Conservation (phyloP, 1,140 invertebrate species). For the Pteromalus puparum region DNA sequence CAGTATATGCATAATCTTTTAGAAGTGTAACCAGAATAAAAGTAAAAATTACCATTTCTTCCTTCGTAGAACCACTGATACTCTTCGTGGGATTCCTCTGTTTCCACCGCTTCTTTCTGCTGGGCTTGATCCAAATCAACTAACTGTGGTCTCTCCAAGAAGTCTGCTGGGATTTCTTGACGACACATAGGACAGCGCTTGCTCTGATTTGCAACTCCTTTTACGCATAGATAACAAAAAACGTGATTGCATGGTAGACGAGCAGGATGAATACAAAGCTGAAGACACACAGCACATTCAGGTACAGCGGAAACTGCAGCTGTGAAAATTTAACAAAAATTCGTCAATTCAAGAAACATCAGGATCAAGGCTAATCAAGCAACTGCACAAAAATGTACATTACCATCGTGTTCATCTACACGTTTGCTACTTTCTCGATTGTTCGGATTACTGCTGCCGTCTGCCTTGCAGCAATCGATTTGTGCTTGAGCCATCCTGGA, state of each 20-base stretch:
- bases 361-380: not conserved
- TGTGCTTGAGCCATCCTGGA: constrained; percentile 41
- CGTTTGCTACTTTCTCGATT: constrained; percentile 2
- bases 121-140: constrained; percentile 78
- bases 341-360: not conserved
- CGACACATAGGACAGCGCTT: constrained; percentile 91
- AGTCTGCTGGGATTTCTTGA: constrained; percentile 87
- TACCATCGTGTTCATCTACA: constrained; percentile 37
- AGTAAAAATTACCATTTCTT: constrained; percentile 83
- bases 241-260: constrained; percentile 94
- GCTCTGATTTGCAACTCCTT: constrained; percentile 92
- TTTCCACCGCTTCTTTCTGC: constrained; percentile 60
- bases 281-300: constrained; percentile 95
- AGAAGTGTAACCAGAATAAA: not conserved
- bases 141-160: constrained; percentile 89
- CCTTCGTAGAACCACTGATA: constrained; percentile 98
- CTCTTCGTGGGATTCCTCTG: constrained; percentile 79
- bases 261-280: constrained; percentile 91
- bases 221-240: constrained; percentile 97
- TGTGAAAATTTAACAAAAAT: constrained; percentile 28
- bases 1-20: not conserved
- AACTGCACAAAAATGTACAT: not conserved
- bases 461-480: constrained; percentile 30
- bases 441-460: not conserved
- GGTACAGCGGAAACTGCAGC: constrained; percentile 60